Percentiles rank a stretch among this genome's conserved stretches.
These are phyloP conservation scores for Tiliacea aurago DNA, from an alignment of 2,888 invertebrate species.

Conservation along the genomic window DNA sequence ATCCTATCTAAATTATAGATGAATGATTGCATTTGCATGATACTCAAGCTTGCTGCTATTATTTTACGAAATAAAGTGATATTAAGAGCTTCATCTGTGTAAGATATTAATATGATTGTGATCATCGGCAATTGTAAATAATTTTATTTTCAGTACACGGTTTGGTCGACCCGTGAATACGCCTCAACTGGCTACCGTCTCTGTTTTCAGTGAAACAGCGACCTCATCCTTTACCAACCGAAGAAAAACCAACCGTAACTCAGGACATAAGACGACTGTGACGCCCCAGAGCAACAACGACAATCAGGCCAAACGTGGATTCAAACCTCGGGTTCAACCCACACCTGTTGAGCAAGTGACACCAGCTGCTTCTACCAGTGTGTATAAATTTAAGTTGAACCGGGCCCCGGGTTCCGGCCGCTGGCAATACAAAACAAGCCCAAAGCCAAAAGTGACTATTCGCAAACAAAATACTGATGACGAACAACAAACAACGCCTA, in stretches of 20 bases:
- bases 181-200: slow-evolving; percentile 92
- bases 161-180: slow-evolving; percentile 87
- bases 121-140: slow-evolving; percentile 66
- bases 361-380: slow-evolving; percentile 90
- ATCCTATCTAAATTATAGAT: slow-evolving; percentile 56
- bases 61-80: neutral
- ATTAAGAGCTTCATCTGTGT: slow-evolving; percentile 3
- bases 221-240: slow-evolving; percentile 88
- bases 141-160: slow-evolving; percentile 87
- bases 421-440: slow-evolving; percentile 97
- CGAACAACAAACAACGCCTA: slow-evolving; percentile 86
- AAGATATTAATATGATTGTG: slow-evolving; percentile 35
- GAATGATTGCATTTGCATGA: slow-evolving; percentile 45
- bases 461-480: slow-evolving; percentile 92
- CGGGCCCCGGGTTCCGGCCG: slow-evolving; percentile 95
- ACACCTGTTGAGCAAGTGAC: slow-evolving; percentile 89
- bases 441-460: slow-evolving; percentile 96
- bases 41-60: slow-evolving; percentile 33
- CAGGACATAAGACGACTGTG: slow-evolving; percentile 84
- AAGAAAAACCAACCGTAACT: slow-evolving; percentile 87
- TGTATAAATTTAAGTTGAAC: slow-evolving; percentile 95
- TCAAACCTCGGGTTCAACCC: slow-evolving; percentile 92
- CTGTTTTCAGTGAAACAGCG: slow-evolving; percentile 92
- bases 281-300: slow-evolving; percentile 85
- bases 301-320: slow-evolving; percentile 91